These are phyloP conservation scores for Halcyon leucocephala DNA, from an alignment of 2,797 vertebrate genomes.

Conservation along the genomic window DNA sequence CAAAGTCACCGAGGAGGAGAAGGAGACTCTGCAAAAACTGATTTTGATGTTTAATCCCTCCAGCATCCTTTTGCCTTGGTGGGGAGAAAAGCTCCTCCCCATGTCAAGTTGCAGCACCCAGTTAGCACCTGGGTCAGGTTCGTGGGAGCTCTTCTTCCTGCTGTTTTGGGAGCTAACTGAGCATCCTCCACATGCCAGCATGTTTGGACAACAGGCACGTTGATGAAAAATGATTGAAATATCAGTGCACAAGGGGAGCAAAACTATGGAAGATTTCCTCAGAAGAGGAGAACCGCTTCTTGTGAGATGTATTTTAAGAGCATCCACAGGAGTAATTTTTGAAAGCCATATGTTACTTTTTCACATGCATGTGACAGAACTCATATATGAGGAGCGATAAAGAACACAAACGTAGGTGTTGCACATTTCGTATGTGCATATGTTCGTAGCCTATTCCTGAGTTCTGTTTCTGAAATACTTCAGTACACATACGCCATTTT, in stretches of 20 bases:
- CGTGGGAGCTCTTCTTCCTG: not conserved
- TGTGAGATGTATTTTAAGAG: conserved; percentile 54
- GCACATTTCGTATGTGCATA: conserved; percentile 61
- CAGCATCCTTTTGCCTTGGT: not conserved
- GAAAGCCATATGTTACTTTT: conserved; percentile 62
- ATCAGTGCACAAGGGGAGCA: not conserved
- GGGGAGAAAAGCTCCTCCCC: not conserved
- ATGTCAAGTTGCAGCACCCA: not conserved
- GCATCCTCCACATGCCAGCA: not conserved
- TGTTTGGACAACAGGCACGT: accelerated
- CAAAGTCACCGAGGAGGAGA: not conserved
- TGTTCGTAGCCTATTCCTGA: conserved; percentile 8
- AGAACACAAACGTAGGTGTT: conserved; percentile 65
- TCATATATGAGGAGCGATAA: conserved; percentile 50
- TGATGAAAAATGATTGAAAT: not conserved
- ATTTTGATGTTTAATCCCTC: not conserved
- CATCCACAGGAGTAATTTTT: conserved; percentile 48
- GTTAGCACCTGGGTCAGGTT: not conserved
- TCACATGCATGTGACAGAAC: conserved; percentile 61
- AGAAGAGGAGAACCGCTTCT: conserved; percentile 20
- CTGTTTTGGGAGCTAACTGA: not conserved
- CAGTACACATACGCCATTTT: not conserved
- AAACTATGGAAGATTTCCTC: conserved; percentile 2
- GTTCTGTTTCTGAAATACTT: conserved; percentile 19
- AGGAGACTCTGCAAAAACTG: not conserved